phyloP scores from a whole-genome alignment of 2,797 vertebrate genomes.

The Lacerta agilis region DNA sequence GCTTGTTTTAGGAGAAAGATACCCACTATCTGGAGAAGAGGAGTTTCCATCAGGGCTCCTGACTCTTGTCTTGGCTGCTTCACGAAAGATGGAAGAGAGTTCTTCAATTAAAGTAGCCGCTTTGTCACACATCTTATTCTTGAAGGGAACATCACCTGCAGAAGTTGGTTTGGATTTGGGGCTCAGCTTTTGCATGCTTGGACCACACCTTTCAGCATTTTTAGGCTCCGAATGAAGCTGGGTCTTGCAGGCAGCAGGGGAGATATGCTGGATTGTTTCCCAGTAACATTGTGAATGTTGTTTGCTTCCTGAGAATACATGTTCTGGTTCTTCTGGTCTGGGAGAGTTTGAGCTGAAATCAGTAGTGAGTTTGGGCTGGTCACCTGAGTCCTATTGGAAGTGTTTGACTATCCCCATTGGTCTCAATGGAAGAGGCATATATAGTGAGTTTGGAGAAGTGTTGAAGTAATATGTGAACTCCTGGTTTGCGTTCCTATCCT shows the following conservation, averaged over 20 bases:
- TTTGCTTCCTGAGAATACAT: conserved; percentile 72
- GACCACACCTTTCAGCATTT: conserved; percentile 59
- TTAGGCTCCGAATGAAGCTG: conserved; percentile 79
- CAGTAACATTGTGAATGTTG: conserved; percentile 45
- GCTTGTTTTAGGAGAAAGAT: conserved; percentile 89
- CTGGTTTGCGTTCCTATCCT: conserved; percentile 72
- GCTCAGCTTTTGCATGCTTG: conserved; percentile 36
- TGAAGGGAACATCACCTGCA: conserved; percentile 79
- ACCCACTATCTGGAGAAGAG: conserved; percentile 96
- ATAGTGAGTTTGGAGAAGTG: conserved; percentile 42
- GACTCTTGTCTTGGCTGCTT: conserved; percentile 81
- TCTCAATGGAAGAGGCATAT: conserved; percentile 42
- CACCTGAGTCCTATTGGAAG: conserved; percentile 30
- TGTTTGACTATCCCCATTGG: neutral
- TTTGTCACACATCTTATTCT: conserved; percentile 88
- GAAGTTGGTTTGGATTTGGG: conserved; percentile 75
- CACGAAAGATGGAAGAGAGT: conserved; percentile 94
- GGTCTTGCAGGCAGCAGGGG: conserved; percentile 73
- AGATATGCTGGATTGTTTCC: conserved; percentile 62
- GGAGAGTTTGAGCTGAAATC: conserved; percentile 13
- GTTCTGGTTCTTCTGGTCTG: conserved; percentile 5
- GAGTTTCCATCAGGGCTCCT: conserved; percentile 87
- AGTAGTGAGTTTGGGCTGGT: conserved; percentile 31
- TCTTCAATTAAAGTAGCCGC: conserved; percentile 95
- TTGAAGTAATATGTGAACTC: conserved; percentile 61